phyloP scores from a whole-genome alignment of 2,797 vertebrate species.

The Phrynocephalus guinanensis region DNA sequence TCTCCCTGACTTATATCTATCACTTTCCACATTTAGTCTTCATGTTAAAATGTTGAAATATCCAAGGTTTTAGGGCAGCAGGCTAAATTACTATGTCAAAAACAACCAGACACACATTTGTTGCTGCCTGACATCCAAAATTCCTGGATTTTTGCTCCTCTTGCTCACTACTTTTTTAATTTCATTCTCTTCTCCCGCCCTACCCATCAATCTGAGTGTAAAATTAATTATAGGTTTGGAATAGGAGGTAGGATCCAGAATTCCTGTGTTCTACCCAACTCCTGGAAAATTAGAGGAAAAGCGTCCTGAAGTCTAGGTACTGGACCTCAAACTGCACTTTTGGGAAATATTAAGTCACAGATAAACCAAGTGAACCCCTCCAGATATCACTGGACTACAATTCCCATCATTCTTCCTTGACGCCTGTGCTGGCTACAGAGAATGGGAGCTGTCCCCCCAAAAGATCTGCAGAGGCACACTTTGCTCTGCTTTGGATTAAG shows the following conservation, averaged over 20 bases:
- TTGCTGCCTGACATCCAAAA: background rate
- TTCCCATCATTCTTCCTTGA: no score
- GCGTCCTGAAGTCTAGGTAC: background rate
- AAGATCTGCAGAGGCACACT: no score
- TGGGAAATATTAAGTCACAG: no score
- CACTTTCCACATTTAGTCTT: background rate
- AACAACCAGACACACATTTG: background rate
- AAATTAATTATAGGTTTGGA: background rate
- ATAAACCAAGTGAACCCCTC: no score
- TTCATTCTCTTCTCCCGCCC: background rate
- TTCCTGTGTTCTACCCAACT: background rate
- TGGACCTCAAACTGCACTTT: background rate
- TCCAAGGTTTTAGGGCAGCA: background rate
- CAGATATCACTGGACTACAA: no score
- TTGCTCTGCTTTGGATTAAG: no score
- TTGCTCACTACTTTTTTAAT: background rate
- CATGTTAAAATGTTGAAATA: background rate
- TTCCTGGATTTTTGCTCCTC: background rate
- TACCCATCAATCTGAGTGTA: no score
- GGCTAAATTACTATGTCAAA: background rate
- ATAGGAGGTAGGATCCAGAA: background rate
- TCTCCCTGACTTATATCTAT: background rate
- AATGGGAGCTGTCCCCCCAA: no score
- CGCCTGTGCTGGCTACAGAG: no score
- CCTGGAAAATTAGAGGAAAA: background rate